Base-by-base conservation (phyloP, 2,888 invertebrate species). In the Nebria salina region DNA sequence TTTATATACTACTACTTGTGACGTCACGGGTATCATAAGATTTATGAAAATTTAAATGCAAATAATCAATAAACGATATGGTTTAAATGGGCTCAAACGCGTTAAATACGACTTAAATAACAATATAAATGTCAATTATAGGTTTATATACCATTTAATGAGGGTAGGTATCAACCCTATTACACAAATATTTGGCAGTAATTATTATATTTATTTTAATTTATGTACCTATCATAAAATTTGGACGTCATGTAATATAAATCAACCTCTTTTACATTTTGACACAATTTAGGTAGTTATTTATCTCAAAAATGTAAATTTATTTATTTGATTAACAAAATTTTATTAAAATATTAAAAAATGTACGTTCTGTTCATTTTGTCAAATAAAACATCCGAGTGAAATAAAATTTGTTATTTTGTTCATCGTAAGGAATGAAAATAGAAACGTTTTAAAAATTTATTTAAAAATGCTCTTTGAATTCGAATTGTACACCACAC, bases 381-480 rank as follows among this genome's bases (percentile, higher is more conserved):
- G 1, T 34, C 2, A 34, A 5, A 4, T 34, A 34, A 34, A 34
- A 34, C 34, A 34, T 34, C 5, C 34, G 1, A 34, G 34, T 34
- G 2, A 34, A 34, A 1, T 68, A 2, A 6, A 20, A 25, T 68
- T 68, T 68, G 68, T 26, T 25, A n/a, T 15, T 68, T 68, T 68
- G 9, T 68, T 68, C 20, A 68, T n/a, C 26, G 7, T 68, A 68
- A 68, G 34, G 34, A 34, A 34, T 4, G 9, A 26, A 66, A 66
- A 5, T 9, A 2, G 5, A 25, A 68, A 15, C 6, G 26, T 68
- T 5, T 68, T 2, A 34, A 4, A 2, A 34, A 34, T 34, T 68
- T 74, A 74, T 41, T 65, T 74, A 79, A 79, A 68, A 80, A 80
- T 80, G 80, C 80, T 80, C 80, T 80, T 68, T 79, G 68, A 75